Evolutionary conservation across 2,888 invertebrate genomes (phyloP), one percentile per base, ranked within the genome.

Genomic region (Nomada ruficornis): DNA sequence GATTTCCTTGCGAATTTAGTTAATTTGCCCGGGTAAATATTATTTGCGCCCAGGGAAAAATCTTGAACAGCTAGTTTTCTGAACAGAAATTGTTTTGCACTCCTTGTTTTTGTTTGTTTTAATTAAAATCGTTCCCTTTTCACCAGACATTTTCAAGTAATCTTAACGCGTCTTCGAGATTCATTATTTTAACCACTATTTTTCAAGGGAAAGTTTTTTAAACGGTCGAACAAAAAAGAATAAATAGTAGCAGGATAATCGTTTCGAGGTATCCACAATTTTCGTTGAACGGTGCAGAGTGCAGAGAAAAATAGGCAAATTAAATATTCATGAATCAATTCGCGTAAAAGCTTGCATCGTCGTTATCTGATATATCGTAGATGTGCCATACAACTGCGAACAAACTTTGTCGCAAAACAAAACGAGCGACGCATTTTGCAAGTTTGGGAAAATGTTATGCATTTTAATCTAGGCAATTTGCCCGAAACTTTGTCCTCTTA

Each of bases 301-400:
- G 20, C 11, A 36, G 44, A 13, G 70, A 57, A n/a, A 60, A 62
- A 36, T n/a, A 13, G 65, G 23, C 18, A 20, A 73, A 76, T 84
- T 54, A 79, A 64, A 76, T 84, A 79, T 84, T 80, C 73, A 84
- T 79, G 76, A 75, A 77, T 84, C 80, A 83, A 83, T 76, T 73
- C 62, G 26, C 69, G 47, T 73, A 62, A 76, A 64, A 84, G 76
- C 65, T 73, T 63, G 70, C 57, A 26, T 65, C 54, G 5, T 15
- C 84, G 36, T 84, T 80, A 84, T 84, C 79, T 70, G 70, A 54
- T 55, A 64, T 55, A 67, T 70, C 63, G 55, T 52, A 57, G 55
- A 62, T 36, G 7, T 36, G 36, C 5, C 5, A 36, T 20, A 63
- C 69, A 62, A 36, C 64, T 57, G 36, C 26, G n/a, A 26, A 9